Base-by-base conservation (phyloP, 2,888 invertebrate species). In the Criorhina ranunculi region DNA sequence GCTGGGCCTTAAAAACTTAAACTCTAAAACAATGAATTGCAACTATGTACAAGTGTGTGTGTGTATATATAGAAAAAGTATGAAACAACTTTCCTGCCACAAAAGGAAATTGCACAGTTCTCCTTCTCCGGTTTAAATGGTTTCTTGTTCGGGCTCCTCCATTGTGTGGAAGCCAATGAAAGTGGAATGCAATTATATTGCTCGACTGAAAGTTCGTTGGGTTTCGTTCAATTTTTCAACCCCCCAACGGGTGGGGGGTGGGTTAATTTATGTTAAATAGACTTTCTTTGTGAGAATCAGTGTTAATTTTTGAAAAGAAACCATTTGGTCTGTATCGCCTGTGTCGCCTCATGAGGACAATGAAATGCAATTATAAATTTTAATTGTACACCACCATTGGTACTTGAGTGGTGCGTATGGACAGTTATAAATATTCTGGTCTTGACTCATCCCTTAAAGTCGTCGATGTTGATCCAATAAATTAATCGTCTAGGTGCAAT, bases 301-400 rank as follows among this genome's bases (percentile, higher is more conserved):
- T 77, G 66, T 72, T 60, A 46, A 72, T 66, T 82, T 78, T 55
- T 67, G 12, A 55, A 69, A 69, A 17, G 19, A 64, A 53, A 37
- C 17, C 46, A 40, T 51, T 77, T 55, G 29, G 51, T 17, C 37
- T 17, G 17, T 17, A 3, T 24, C 24, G 24, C 4, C 24, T 4
- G 24, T 5, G 46, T 29, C 9, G 42, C 12, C 44, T 40, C 40
- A 29, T 19, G 19, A 24, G 15, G 51, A 82, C 78, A 83, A 78
- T 83, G 73, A 62, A 83, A 83, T 83, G 78, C 82, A 83, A 83
- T 83, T 83, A 83, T 73, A 83, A 83, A 82, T 73, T 78, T 83
- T 83, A 83, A 83, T 83, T 78, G 72, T 73, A n/a, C 53, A 24
- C 62, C 42, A 55, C 53, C 72, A 60, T 60, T 31, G 49, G 57